Evolutionary conservation across 2,888 invertebrate genomes (phyloP), one percentile per base, ranked within the genome.

Genomic region (Diarsia dahlii): DNA sequence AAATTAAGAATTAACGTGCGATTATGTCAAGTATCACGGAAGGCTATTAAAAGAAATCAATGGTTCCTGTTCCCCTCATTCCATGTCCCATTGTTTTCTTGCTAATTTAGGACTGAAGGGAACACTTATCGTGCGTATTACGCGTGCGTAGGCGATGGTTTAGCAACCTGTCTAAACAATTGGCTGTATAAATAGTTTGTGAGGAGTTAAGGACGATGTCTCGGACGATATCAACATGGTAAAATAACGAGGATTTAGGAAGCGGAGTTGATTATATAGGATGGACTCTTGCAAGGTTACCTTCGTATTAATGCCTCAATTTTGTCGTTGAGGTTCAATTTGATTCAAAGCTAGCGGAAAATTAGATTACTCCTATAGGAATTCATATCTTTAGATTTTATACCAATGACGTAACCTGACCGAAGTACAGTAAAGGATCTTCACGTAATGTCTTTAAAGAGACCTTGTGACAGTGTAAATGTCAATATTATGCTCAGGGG

Each of bases 31-130:
- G 68, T 66, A 66, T 71, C 70, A 79, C 63, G 58, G 81, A 50
- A 82, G 54, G 52, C 74, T 70, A 78, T 84, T 79, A 75, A 84
- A 80, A 82, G 77, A 81, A 74, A 75, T 34, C 60, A 76, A 81
- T 80, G 66, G 77, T 76, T 75, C 77, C 76, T 62, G 65, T 67
- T 78, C 75, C 73, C 18, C 68, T 4, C 71, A 81, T 84, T 87
- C 87, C 82, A 60, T 88, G 81, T 86, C 78, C 87, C 84, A 87
- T 87, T 87, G 87, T 87, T 86, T 79, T 72, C 80, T 71, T 48
- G 88, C 82, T 88, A 88, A 87, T 87, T 88, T 87, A 87, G 81
- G 82, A 86, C 84, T 84, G 79, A 84, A 87, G 76, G 79, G 84
- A 76, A 88, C 83, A 87, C 82, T 86, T 88, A 88, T 83, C 76